Base-by-base conservation (phyloP, 2,888 invertebrate genomes). In the Chaitophorus viminalis region DNA sequence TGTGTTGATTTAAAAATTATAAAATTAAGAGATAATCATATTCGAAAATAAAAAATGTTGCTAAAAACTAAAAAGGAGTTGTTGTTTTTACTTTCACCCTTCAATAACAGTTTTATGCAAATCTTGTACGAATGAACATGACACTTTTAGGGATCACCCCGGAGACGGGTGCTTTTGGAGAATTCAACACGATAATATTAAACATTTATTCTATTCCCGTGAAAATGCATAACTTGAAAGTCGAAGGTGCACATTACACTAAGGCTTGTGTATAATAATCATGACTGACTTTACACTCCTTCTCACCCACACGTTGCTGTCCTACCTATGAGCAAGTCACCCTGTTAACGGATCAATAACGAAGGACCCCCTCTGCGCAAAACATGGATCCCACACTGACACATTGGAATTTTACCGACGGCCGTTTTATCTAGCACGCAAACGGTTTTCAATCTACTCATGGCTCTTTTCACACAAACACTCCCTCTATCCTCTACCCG, bases 311-410 rank as follows among this genome's bases (percentile, higher is more conserved):
- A 3, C 74, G 14, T n/a, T 17, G 60, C 33, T 36, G 33, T 60
- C n/a, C 60, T 82, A 70, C 82, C 82, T n/a, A 72, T 72, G 4
- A 31, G 8, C 36, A 25, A 74, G 82, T 36, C 74, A 36, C 74
- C 74, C 82, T 36, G 82, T 82, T 82, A 54, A 36, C 54, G 82
- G 82, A 82, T 82, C 82, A 82, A 82, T 82, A 82, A 82, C 82
- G 82, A 82, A 33, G 82, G 74, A 82, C 72, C 54, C 82, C 36
- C 72, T 21, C 81, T 29, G 9, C 36, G 33, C 33, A 54, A 72
- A 72, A 72, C 18, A 21, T 82, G 82, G 82, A 82, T 82, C 82
- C 36, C n/a, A 36, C 21, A 18, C 46, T 8, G 21, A 31, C 82
- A 31, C 82, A 68, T 82, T 54, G 54, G 46, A 82, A 82, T 82